Conservation (phyloP, 1,140 invertebrate genomes). For the Limonius californicus region DNA sequence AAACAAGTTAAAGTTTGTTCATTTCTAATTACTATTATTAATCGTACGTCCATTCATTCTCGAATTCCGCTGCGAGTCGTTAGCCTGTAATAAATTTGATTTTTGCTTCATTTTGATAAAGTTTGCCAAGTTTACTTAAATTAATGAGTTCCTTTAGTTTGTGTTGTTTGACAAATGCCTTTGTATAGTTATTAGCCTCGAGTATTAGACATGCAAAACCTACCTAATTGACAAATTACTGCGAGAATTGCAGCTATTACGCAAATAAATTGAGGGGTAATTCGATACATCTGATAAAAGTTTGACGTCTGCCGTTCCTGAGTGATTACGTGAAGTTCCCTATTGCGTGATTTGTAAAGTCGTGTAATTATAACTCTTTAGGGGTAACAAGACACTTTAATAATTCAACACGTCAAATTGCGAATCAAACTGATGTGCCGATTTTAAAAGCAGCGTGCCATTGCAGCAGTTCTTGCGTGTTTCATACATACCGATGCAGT, state of each 20-base stretch:
- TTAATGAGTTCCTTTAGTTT: neutral
- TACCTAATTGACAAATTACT: constrained; percentile 3
- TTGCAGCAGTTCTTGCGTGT: neutral
- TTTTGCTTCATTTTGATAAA: neutral
- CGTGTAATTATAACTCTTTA: neutral
- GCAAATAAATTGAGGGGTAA: neutral
- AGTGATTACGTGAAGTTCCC: neutral
- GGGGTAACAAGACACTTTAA: no score
- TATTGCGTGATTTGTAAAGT: neutral
- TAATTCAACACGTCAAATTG: no score
- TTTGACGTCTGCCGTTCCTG: neutral
- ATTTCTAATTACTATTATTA: neutral
- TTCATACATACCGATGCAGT: neutral
- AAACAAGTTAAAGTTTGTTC: neutral
- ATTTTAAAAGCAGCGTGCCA: neutral
- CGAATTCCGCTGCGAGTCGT: neutral
- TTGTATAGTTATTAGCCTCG: neutral
- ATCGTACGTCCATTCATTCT: neutral
- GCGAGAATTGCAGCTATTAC: constrained; percentile 5
- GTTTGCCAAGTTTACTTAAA: neutral
- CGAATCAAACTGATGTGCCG: neutral
- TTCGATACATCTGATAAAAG: constrained; percentile 7
- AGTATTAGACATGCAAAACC: neutral
- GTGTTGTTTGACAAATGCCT: neutral
- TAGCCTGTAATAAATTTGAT: neutral